Evolutionary conservation across 1,140 invertebrate genomes (phyloP).

Genomic region (Scaptomyza pallida): DNA sequence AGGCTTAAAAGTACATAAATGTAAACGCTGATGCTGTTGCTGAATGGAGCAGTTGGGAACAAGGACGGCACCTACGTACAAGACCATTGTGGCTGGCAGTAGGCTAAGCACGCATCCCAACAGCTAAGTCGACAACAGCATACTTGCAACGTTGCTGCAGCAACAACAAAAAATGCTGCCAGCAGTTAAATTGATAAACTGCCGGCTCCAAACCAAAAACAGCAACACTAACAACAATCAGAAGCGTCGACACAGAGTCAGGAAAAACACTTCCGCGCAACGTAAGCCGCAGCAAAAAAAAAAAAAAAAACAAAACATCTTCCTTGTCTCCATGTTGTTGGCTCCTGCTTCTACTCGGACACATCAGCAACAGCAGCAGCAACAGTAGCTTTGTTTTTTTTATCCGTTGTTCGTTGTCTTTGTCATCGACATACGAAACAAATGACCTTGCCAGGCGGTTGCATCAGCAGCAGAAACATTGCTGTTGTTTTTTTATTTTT

Average conservation of each 20-base stretch:
- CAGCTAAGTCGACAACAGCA: constrained; percentile 39
- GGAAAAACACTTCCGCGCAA: constrained; percentile 60
- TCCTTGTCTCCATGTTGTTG: constrained; percentile 27
- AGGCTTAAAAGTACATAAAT: constrained; percentile 49
- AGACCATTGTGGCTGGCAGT: constrained; percentile 40
- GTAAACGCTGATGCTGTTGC: constrained; percentile 34
- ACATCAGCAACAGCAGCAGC: constrained; percentile 5
- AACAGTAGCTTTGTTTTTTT: neutral
- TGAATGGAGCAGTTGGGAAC: constrained; percentile 4
- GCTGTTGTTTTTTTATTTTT: constrained; percentile 7
- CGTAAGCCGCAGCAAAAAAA: constrained; percentile 21
- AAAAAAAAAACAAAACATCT: too few relatives aligned
- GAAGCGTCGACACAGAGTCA: constrained; percentile 21
- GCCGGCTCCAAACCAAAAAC: constrained; percentile 6
- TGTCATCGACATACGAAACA: constrained; percentile 76
- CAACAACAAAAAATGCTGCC: constrained; percentile 53
- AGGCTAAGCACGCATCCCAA: constrained; percentile 30
- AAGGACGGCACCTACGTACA: constrained; percentile 68
- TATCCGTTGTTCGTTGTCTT: constrained; percentile 58
- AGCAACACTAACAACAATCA: constrained; percentile 9
- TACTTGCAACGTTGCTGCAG: constrained; percentile 17
- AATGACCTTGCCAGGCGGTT: constrained; percentile 68
- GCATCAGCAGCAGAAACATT: neutral
- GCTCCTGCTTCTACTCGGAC: constrained; percentile 15
- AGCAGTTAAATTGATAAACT: constrained; percentile 66